A percentile compares a stretch with the other conserved stretches of the same genome.
These are phyloP conservation scores for Zaprionus gabonicus DNA, from an alignment of 1,140 invertebrate species.

Conservation along the genomic window DNA sequence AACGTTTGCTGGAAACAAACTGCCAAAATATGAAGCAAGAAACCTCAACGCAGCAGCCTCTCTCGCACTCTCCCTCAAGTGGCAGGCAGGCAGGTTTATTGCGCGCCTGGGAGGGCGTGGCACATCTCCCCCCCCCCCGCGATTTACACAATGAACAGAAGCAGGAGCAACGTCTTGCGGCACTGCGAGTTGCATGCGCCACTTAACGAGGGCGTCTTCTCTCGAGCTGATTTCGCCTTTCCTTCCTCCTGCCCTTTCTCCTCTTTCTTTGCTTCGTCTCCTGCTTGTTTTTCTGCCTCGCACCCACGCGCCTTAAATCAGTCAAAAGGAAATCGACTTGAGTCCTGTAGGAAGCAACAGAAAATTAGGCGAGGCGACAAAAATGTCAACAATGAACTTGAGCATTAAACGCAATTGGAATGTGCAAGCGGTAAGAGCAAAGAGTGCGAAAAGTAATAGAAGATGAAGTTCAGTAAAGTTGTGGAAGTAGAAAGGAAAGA, in stretches of 20 bases:
- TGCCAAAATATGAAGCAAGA: constrained; percentile 63
- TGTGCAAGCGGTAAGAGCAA: neutral
- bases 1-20: constrained; percentile 35
- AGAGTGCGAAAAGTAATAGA: neutral
- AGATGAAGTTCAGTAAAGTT: neutral
- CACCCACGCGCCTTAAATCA: constrained; percentile 43
- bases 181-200: constrained; percentile 20
- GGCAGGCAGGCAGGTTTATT: constrained; percentile 45
- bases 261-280: no score
- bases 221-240: constrained; percentile 4
- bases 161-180: neutral
- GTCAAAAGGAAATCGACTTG: constrained; percentile 38
- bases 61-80: neutral
- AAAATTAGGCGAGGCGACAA: constrained; percentile 25
- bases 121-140: neutral
- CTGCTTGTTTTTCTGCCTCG: neutral
- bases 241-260: neutral
- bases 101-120: constrained; percentile 43
- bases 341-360: constrained; percentile 18
- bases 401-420: neutral
- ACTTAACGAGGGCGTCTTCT: constrained; percentile 48
- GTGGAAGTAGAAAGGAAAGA: neutral
- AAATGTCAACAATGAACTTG: constrained; percentile 31
- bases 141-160: constrained; percentile 45
- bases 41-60: constrained; percentile 32